These are phyloP conservation scores for Neuroterus valhalla DNA, from an alignment of 1,140 invertebrate genomes.

Conservation along the genomic window DNA sequence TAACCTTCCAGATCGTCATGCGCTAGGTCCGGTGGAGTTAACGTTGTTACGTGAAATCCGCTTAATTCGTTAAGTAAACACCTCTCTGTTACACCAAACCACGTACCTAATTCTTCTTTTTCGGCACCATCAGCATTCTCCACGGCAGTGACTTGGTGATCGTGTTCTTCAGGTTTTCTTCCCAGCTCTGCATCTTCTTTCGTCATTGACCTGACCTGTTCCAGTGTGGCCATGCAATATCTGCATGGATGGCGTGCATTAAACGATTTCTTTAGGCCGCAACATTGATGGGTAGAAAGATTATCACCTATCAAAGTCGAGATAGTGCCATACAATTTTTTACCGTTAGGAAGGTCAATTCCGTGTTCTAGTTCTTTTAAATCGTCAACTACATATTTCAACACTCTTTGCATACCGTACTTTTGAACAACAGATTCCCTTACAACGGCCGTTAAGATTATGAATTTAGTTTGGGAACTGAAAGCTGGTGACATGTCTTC, in stretches of 20 bases:
- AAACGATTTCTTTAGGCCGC: background rate
- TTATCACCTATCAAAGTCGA: background rate
- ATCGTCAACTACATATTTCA: background rate
- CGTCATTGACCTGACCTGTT: conserved; percentile 14
- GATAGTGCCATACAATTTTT: background rate
- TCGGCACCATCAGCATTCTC: background rate
- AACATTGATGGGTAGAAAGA: background rate
- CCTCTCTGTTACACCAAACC: background rate
- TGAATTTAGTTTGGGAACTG: background rate
- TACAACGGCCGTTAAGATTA: background rate
- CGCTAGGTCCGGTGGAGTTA: conserved; percentile 26
- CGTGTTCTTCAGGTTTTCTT: background rate
- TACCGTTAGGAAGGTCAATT: background rate
- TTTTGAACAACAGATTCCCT: background rate
- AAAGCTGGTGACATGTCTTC: conserved; percentile 11
- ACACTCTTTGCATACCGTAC: background rate
- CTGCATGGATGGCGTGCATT: background rate
- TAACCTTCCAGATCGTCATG: conserved; percentile 38
- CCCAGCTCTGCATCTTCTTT: background rate
- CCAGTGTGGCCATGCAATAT: background rate
- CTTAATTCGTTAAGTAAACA: background rate
- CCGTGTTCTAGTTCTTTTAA: background rate
- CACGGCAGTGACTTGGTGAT: background rate
- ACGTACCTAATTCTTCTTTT: background rate
- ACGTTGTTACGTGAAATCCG: background rate